Base-by-base conservation (phyloP, 2,113 vertebrate genomes). In the Psephotus haematonotus region DNA sequence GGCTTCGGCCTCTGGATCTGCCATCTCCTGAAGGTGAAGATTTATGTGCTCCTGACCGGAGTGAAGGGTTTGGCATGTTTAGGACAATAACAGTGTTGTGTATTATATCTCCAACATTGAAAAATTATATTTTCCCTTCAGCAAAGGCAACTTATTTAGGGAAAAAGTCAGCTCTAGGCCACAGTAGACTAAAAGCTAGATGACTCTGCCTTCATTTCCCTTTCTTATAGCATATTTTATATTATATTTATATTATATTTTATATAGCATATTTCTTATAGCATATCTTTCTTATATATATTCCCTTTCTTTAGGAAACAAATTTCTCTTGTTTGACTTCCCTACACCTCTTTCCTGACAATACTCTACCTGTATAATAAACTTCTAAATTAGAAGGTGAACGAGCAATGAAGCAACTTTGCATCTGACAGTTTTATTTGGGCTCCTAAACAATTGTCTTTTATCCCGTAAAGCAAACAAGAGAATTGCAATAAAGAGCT, bases 251-350 rank as follows among this genome's bases (percentile, higher is more conserved):
- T n/a, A n/a, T n/a, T n/a, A n/a, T n/a, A n/a, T n/a, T n/a, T n/a
- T n/a, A n/a, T n/a, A n/a, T n/a, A n/a, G n/a, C n/a, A n/a, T n/a
- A n/a, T 97, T 80, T 86, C 93, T 96, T 33, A 95, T 77, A 97
- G 90, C 94, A 98, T 97, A n/a, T n/a, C n/a, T n/a, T n/a, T n/a
- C n/a, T n/a, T n/a, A n/a, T n/a, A n/a, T n/a, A n/a, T n/a, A n/a
- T n/a, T n/a, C n/a, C n/a, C n/a, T n/a, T n/a, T n/a, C 86, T 98
- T 97, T 96, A 91, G 96, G 98, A 98, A 98, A 98, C 25, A 87
- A 96, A 98, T 97, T 98, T 97, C 97, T 79, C 88, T 33, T 83
- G 46, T 93, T 95, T 97, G 96, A 96, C 70, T 95, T 96, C 92
- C 95, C 95, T 95, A 88, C 86, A 95, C 90, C 3, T 6, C 18